Base-by-base conservation (phyloP, 2,888 invertebrate genomes). In the Clusia tigrina region DNA sequence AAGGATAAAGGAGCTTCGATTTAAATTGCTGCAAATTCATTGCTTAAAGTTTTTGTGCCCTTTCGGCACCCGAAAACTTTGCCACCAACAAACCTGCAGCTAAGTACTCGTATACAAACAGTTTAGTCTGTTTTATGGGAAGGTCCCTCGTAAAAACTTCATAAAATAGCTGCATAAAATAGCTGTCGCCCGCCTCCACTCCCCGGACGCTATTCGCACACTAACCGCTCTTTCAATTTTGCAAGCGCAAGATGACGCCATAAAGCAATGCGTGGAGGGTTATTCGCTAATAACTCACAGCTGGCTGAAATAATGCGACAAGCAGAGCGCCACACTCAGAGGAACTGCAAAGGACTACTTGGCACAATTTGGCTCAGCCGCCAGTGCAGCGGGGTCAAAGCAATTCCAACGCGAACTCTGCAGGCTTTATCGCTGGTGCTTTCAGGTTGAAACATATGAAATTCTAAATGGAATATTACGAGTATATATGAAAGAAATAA, bases 251-350 rank as follows among this genome's bases (percentile, higher is more conserved):
- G 64, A 67, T 68, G 68, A 67, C 68, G 66, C 68, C 68, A 63
- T 64, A 20, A 42, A 42, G 3, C 42, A 9, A 32, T 32, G 32
- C 15, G 42, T 5, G 48, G 48, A 22, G 48, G 22, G 20, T 48
- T n/a, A n/a, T n/a, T 56, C 66, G 62, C 62, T 68, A 67, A 68
- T 68, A 68, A 66, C 66, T 68, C 68, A 66, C n/a, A n/a, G n/a
- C n/a, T n/a, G n/a, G n/a, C 61, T 67, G 61, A 59, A 61, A 58
- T 61, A 64, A 66, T 68, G 51, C 58, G 52, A 66, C 62, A 58
- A 56, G 54, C 42, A 57, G 38, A 61, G 63, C 63, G 60, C 60
- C 62, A 58, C 63, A 59, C 64, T 66, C 64, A 22, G 9, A 3
- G 15, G 20, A 48, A 5, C 20, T 9, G 15, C 5, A 3, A 6